A percentile compares a stretch with the other conserved stretches of the same genome.
phyloP scores from a whole-genome alignment of 2,797 vertebrate genomes.

The Lemur catta region DNA sequence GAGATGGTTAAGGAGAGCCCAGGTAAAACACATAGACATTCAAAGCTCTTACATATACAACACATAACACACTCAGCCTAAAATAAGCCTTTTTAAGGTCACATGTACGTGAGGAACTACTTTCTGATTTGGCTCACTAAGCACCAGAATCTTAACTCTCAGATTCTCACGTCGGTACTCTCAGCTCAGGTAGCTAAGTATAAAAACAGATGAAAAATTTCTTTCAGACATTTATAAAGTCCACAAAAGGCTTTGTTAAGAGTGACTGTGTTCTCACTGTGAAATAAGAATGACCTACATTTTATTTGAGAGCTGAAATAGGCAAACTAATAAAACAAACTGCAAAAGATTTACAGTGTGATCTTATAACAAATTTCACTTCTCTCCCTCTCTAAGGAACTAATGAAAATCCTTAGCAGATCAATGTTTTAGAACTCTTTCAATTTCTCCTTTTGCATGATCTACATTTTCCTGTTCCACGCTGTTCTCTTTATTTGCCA shows the following conservation, averaged over 20 bases:
- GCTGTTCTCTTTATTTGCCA: background rate
- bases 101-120: background rate
- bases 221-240: constrained; percentile 18
- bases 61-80: background rate
- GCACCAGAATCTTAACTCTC: background rate
- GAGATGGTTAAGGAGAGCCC: background rate
- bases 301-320: constrained; percentile 22
- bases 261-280: background rate
- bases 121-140: background rate
- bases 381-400: background rate
- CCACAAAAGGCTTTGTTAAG: background rate
- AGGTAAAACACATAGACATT: background rate
- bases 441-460: background rate
- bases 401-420: background rate
- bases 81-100: background rate
- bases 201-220: background rate
- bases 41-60: background rate
- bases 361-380: constrained; percentile 30
- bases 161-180: background rate
- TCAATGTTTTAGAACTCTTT: background rate
- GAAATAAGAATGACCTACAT: constrained; percentile 36
- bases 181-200: background rate
- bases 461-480: background rate
- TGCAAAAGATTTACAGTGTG: background rate
- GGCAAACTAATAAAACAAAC: constrained; percentile 48